Conservation (phyloP, 1,140 invertebrate genomes). For the Eulimnadia texana region DNA sequence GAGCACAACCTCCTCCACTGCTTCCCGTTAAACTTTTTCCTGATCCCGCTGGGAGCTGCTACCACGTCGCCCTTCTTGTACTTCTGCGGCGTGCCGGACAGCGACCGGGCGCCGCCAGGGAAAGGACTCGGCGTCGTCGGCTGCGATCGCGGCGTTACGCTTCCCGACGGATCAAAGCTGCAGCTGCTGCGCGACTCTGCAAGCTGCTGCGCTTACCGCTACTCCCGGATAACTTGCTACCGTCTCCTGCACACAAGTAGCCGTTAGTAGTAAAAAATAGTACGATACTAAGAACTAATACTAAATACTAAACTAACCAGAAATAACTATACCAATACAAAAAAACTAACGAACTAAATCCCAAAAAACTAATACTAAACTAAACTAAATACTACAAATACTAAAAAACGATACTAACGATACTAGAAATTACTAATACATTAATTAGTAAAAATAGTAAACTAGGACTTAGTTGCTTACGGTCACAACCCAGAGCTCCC, state of each 20-base stretch:
- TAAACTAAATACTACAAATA: too few species aligned
- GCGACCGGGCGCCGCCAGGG: slow-evolving; percentile 44
- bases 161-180: slow-evolving; percentile 50
- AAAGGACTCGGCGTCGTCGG: slow-evolving; percentile 57
- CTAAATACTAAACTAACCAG: too few species aligned
- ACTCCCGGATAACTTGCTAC: slow-evolving; percentile 39
- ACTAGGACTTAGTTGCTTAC: too few species aligned
- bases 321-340: too few species aligned
- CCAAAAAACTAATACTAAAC: too few species aligned
- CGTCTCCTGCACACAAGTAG: slow-evolving; percentile 14
- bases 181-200: slow-evolving; percentile 74
- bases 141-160: slow-evolving; percentile 69
- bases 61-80: slow-evolving; percentile 99
- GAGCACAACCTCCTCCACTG: slow-evolving; percentile 94
- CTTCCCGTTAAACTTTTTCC: slow-evolving; percentile 99
- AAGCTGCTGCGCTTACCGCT: slow-evolving; percentile 77
- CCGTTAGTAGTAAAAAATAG: too few species aligned
- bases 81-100: slow-evolving; percentile 83
- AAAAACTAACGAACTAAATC: too few species aligned
- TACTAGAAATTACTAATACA: too few species aligned
- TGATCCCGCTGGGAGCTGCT: slow-evolving; percentile 83
- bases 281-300: too few species aligned
- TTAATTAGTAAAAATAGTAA: too few species aligned
- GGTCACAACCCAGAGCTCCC: slow-evolving; percentile 21
- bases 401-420: too few species aligned